Conservation (phyloP, 2,113 vertebrate genomes). For the Dryoscopus gambensis region DNA sequence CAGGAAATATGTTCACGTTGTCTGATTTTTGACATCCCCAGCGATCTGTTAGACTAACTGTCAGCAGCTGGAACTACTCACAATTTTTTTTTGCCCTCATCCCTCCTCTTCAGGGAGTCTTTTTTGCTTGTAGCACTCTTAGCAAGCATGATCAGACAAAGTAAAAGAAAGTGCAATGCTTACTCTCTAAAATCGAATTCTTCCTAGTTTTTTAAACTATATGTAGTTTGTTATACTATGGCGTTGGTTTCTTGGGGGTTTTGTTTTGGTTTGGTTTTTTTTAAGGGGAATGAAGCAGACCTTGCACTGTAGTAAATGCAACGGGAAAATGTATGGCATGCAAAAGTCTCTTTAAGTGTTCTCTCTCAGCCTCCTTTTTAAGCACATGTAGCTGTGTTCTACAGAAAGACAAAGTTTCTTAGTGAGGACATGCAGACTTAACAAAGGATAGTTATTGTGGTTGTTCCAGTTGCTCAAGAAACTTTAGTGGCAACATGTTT, state of each 20-base stretch:
- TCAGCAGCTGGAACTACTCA: background rate
- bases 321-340: background rate
- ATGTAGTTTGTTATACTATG: background rate
- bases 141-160: background rate
- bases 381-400: background rate
- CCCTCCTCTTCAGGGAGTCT: background rate
- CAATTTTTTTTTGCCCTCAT: background rate
- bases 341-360: background rate
- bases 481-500: background rate
- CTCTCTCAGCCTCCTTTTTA: background rate
- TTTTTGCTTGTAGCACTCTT: background rate
- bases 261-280: background rate
- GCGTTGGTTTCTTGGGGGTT: fast-evolving
- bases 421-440: fast-evolving
- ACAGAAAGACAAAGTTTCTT: background rate
- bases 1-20: background rate
- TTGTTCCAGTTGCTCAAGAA: background rate
- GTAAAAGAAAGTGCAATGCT: background rate
- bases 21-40: background rate
- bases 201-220: background rate
- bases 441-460: background rate
- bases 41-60: background rate
- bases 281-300: background rate
- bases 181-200: background rate
- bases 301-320: background rate